These are phyloP conservation scores for Euwallacea fornicatus DNA, from an alignment of 1,140 invertebrate species.

Conservation along the genomic window DNA sequence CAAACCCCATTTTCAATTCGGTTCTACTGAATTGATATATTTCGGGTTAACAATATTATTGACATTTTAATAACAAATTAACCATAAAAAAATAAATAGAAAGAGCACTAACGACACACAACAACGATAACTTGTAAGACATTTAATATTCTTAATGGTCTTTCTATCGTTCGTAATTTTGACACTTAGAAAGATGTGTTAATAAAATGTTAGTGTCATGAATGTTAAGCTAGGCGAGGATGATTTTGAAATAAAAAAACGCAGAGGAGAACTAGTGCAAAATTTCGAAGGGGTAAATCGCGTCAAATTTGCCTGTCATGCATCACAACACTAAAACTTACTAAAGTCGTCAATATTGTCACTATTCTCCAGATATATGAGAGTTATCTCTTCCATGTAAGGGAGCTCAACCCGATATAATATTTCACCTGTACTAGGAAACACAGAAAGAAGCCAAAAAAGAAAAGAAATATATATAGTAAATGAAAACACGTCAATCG, in stretches of 20 bases:
- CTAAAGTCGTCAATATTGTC: slow-evolving; percentile 65
- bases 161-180: too few species aligned
- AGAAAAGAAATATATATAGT: slow-evolving; percentile 55
- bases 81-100: too few species aligned
- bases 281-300: slow-evolving; percentile 25
- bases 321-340: slow-evolving; percentile 63
- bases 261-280: slow-evolving; percentile 43
- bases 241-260: slow-evolving; percentile 29
- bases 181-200: slow-evolving; percentile 2
- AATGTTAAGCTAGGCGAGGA: slow-evolving; percentile 26
- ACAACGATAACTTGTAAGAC: too few species aligned
- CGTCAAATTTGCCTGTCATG: slow-evolving; percentile 47
- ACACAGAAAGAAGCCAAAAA: slow-evolving; percentile 62
- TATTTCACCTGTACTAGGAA: slow-evolving; percentile 78
- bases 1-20: too few species aligned
- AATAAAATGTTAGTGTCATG: slow-evolving; percentile 23
- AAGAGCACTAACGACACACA: too few species aligned
- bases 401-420: slow-evolving; percentile 86
- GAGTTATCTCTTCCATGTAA: slow-evolving; percentile 86
- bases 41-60: too few species aligned
- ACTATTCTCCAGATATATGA: slow-evolving; percentile 83
- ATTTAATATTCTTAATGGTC: too few species aligned
- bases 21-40: too few species aligned
- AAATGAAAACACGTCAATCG: slow-evolving; percentile 38
- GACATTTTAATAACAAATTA: too few species aligned